Conservation (phyloP, 2,797 vertebrate species). For the Phaenicophaeus curvirostris region DNA sequence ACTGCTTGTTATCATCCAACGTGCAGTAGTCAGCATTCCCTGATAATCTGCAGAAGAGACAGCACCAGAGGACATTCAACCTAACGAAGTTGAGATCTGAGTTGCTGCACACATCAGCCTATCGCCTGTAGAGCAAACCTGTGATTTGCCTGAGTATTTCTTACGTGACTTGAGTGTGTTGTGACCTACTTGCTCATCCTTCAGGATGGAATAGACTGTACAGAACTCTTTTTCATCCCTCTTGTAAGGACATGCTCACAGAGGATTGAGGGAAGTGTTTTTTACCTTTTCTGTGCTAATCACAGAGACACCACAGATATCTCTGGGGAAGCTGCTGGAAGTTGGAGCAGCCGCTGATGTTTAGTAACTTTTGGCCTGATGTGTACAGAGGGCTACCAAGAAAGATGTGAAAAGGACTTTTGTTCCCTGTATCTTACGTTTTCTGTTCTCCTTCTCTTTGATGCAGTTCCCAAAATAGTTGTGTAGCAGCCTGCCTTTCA, state of each 20-base stretch:
- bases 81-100: background rate
- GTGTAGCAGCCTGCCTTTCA: background rate
- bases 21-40: background rate
- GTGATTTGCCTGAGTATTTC: background rate
- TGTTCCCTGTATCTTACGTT: background rate
- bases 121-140: background rate
- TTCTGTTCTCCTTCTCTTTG: background rate
- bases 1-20: no score
- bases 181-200: background rate
- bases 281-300: background rate
- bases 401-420: background rate
- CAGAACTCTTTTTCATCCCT: background rate
- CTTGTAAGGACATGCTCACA: fast-evolving
- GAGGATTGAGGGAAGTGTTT: background rate
- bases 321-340: background rate
- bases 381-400: background rate
- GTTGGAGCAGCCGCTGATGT: background rate
- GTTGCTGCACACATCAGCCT: background rate
- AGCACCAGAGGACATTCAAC: background rate
- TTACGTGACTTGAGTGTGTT: background rate
- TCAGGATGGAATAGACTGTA: fast-evolving
- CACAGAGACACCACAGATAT: background rate
- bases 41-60: background rate
- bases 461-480: background rate
- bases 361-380: background rate